Percentiles rank a stretch among this genome's conserved stretches.
Evolutionary conservation across 2,888 invertebrate species (phyloP).

Genomic region (Liopterus haemorrhoidalis): DNA sequence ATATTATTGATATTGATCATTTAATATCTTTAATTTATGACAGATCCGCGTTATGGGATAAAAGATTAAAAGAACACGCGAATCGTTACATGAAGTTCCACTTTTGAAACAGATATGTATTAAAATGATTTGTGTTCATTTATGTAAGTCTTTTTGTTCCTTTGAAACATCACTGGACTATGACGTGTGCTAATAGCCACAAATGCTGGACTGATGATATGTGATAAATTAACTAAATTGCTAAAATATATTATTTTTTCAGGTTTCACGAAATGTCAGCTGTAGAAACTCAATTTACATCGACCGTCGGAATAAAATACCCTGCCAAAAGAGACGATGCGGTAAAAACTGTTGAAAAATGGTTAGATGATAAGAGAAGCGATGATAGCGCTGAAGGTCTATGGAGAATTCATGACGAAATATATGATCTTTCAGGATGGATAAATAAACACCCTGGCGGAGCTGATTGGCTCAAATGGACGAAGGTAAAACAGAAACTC

Average conservation of each 20-base stretch:
- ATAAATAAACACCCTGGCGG: conserved; percentile 81
- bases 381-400: conserved; percentile 71
- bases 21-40: too few species aligned
- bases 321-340: conserved; percentile 17
- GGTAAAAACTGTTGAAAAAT: conserved; percentile 49
- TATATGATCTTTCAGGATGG: conserved; percentile 83
- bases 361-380: conserved; percentile 59
- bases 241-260: too few species aligned
- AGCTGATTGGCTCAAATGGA: conserved; percentile 63
- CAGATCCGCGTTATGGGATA: too few species aligned
- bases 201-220: too few species aligned
- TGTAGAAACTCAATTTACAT: neutral
- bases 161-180: too few species aligned
- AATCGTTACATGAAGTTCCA: too few species aligned
- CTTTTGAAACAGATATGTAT: conserved; percentile 10
- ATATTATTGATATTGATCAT: too few species aligned
- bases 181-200: too few species aligned
- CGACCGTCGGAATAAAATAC: conserved; percentile 19
- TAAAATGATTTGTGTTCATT: too few species aligned
- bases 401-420: conserved; percentile 68
- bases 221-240: too few species aligned
- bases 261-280: neutral
- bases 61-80: too few species aligned
- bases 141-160: neutral
- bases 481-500: conserved; percentile 53